These are phyloP conservation scores for Plusia festucae DNA, from an alignment of 2,888 invertebrate genomes.

Conservation along the genomic window DNA sequence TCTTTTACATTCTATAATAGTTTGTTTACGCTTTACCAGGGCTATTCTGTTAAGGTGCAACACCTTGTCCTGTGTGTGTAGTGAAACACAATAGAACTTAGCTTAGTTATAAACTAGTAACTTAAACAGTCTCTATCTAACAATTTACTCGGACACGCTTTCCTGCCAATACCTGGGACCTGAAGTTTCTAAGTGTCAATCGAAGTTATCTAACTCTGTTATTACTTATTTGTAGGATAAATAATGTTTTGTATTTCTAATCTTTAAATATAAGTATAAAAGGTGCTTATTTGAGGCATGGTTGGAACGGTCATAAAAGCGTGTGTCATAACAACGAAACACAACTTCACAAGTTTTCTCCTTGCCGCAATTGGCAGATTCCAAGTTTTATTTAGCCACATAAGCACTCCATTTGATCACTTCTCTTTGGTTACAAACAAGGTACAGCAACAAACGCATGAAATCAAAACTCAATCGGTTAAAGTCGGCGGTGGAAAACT, in stretches of 20 bases:
- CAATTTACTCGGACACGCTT: conserved; percentile 20
- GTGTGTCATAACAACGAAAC: too few species aligned
- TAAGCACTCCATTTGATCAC: not conserved
- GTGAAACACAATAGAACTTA: conserved; percentile 22
- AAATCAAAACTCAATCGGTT: conserved; percentile 4
- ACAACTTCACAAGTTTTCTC: too few species aligned
- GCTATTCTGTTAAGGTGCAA: not conserved
- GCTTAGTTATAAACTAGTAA: conserved; percentile 32
- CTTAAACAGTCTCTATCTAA: conserved; percentile 32
- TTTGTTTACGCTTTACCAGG: not conserved
- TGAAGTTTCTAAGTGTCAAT: conserved; percentile 43
- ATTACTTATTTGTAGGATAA: conserved; percentile 30
- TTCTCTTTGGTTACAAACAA: conserved; percentile 2
- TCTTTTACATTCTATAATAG: too few species aligned
- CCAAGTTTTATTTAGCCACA: too few species aligned
- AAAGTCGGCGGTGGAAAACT: not conserved
- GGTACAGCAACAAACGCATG: not conserved
- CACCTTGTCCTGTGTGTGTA: conserved; percentile 22
- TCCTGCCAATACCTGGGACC: conserved; percentile 19
- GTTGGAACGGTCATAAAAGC: too few species aligned
- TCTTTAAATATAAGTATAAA: not conserved
- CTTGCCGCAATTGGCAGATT: too few species aligned
- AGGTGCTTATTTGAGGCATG: too few species aligned
- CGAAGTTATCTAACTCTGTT: conserved; percentile 46
- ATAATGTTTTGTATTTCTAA: not conserved